Evolutionary conservation across 1,140 invertebrate species (phyloP).

Genomic region (Plodia interpunctella): DNA sequence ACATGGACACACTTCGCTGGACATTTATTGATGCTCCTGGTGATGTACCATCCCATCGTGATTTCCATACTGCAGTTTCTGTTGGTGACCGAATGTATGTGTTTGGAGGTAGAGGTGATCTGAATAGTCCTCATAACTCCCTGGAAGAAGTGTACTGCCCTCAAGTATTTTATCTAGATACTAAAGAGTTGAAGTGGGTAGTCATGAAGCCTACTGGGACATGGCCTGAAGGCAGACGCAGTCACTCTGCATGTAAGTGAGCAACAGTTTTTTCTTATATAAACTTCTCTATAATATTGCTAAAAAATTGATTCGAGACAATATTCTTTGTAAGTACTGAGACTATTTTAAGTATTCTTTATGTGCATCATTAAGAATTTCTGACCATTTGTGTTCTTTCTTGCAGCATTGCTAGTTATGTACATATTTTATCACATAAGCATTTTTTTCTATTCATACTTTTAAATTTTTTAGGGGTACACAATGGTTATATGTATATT

Average conservation of each 20-base stretch:
- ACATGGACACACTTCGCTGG: conserved; percentile 87
- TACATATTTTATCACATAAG: not conserved
- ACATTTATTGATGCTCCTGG: conserved; percentile 78
- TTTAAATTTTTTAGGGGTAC: conserved; percentile 76
- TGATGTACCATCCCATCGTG: conserved; percentile 83
- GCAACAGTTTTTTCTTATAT: not conserved
- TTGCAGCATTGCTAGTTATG: no score
- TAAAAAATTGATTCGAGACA: no score
- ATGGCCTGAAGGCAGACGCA: conserved; percentile 85
- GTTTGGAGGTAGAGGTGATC: conserved; percentile 89
- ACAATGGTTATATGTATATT: conserved; percentile 87
- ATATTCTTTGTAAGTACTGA: no score
- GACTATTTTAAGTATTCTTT: no score
- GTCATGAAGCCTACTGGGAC: conserved; percentile 76
- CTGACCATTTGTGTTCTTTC: no score
- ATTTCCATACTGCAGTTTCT: conserved; percentile 91
- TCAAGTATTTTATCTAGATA: conserved; percentile 86
- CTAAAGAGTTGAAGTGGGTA: conserved; percentile 83
- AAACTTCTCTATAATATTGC: not conserved
- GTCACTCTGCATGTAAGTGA: conserved; percentile 90
- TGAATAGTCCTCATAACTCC: conserved; percentile 80
- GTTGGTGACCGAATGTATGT: conserved; percentile 88
- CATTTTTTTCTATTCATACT: not conserved
- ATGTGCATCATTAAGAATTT: no score
- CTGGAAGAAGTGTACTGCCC: conserved; percentile 88